Base-by-base conservation (phyloP, 2,797 vertebrate species). In the Poliocrania exsul region DNA sequence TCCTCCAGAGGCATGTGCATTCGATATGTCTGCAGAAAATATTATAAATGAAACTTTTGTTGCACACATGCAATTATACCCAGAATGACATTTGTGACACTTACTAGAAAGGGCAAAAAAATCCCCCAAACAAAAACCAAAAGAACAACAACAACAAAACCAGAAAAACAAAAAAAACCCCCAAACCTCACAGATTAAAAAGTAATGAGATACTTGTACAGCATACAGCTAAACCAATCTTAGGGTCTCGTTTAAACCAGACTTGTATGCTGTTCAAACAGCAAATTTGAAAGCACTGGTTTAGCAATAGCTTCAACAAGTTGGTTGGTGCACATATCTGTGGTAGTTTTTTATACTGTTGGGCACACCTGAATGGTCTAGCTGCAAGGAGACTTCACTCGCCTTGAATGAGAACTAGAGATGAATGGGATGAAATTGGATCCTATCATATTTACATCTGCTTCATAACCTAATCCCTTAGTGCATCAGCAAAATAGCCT, bases 321-420 rank as follows among this genome's bases (percentile, higher is more conserved):
- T n/a, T 4, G 9, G 8, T 37, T 9, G 2, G 40, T 61, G 11
- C 31, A 49, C 13, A 29, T 1, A 20, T 14, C 12, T 2, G 2
- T 29, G 5, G 9, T 37, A 33, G 57, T 72, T 64, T 37, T 5
- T 42, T 42, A 42, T 42, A 42, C 8, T 61, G 5, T 24, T 35
- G 12, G 19, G 16, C 8, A 10, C 5, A 62, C 6, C 24, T 81
- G 3, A 20, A n/a, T 42, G n/a, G 8, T 50, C 13, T 24, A 16
- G 2, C 6, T 69, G 12, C 24, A 83, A 57, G 19, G 21, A 72
- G 2, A 31, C 17, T 64, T 69, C 33, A 23, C 1, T 44, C n/a
- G 6, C 24, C 9, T 42, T 62, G 35, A 66, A 5, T 26, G 60
- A 69, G 21, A 37, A 37, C 18, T 46, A 70, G 16, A 62, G 17